Evolutionary conservation across 2,113 vertebrate species (phyloP).

Genomic region (Raja brachyura): DNA sequence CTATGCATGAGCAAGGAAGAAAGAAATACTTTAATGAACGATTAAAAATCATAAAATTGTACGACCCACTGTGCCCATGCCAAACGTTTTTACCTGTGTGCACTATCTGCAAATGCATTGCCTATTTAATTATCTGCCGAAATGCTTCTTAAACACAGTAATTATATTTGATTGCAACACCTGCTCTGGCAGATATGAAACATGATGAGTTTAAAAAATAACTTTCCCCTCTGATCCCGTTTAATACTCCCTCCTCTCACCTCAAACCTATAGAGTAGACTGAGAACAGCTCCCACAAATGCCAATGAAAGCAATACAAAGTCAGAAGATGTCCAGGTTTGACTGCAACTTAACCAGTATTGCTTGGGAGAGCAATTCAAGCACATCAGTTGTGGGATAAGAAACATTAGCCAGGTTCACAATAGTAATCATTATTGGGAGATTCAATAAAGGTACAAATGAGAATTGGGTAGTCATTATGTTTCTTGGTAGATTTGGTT

Average conservation of each 20-base stretch:
- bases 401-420: neutral
- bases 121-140: too few species aligned
- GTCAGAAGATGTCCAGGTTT: neutral
- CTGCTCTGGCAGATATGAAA: too few species aligned
- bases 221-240: too few species aligned
- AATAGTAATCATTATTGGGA: neutral
- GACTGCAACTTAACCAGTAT: neutral
- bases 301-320: neutral
- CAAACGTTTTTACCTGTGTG: too few species aligned
- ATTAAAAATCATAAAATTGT: too few species aligned
- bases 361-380: neutral
- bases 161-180: too few species aligned
- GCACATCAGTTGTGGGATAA: neutral
- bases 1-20: neutral
- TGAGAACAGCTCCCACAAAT: neutral
- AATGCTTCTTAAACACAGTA: too few species aligned
- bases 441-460: neutral
- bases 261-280: neutral
- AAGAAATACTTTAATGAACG: neutral
- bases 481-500: neutral
- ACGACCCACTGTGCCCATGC: too few species aligned
- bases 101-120: too few species aligned
- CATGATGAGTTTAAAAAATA: too few species aligned
- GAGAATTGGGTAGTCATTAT: neutral
- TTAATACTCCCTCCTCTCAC: too few species aligned